Evolutionary conservation across 2,888 invertebrate genomes (phyloP).

Genomic region (Diploptera punctata): DNA sequence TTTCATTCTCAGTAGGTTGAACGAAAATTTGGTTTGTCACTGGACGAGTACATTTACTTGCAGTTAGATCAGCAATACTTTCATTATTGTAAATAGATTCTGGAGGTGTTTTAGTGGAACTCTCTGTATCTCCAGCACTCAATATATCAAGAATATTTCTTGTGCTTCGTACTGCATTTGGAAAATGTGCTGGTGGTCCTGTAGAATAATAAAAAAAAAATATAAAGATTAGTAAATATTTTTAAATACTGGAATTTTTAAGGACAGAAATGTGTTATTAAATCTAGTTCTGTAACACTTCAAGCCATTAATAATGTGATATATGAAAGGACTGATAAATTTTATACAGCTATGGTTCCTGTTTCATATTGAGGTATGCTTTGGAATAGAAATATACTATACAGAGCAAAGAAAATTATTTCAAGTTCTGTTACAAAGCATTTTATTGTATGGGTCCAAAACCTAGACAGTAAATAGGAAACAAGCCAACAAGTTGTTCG

Average conservation of each 20-base stretch:
- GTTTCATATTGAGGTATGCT: background rate
- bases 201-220: background rate
- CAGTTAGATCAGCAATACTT: background rate
- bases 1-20: background rate
- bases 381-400: background rate
- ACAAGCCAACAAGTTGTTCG: too few species aligned
- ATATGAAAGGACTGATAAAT: background rate
- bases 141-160: background rate
- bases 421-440: too few species aligned
- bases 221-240: too few species aligned
- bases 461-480: too few species aligned
- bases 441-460: too few species aligned
- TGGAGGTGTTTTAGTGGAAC: background rate
- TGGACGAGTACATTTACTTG: background rate
- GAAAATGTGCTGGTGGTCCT: background rate
- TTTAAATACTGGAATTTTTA: background rate
- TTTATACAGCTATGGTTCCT: background rate
- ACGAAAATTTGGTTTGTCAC: background rate
- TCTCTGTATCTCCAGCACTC: background rate
- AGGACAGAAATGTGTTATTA: background rate
- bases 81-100: background rate
- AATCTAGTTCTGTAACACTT: background rate
- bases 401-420: background rate
- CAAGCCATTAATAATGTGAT: background rate
- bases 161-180: slow-evolving; percentile 4